Evolutionary conservation across 2,797 vertebrate species (phyloP).

Genomic region (Hybognathus amarus): DNA sequence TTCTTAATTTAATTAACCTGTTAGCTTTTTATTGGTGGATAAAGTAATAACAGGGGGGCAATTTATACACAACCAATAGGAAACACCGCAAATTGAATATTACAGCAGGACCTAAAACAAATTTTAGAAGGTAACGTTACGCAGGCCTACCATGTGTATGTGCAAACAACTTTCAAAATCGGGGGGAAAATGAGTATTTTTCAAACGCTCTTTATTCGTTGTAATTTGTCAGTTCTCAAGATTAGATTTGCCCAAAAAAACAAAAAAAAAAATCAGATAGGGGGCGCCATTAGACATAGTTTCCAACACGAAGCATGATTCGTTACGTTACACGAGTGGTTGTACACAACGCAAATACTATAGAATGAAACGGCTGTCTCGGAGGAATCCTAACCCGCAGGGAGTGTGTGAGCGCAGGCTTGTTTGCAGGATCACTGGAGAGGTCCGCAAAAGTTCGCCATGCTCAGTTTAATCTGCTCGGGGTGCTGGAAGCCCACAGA

Average conservation of each 20-base stretch:
- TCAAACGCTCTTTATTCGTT: neutral
- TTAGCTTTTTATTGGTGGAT: too few species aligned
- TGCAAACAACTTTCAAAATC: too few species aligned
- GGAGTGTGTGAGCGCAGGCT: conserved; percentile 39
- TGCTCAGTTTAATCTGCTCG: conserved; percentile 57
- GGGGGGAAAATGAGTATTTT: too few species aligned
- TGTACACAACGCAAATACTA: too few species aligned
- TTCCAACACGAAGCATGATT: neutral
- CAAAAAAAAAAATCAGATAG: neutral
- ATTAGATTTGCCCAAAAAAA: neutral
- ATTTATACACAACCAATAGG: too few species aligned
- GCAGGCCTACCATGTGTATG: neutral
- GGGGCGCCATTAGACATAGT: neutral
- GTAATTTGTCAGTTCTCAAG: too few species aligned
- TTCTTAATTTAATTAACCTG: too few species aligned
- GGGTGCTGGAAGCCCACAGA: neutral
- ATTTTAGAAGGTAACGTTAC: too few species aligned
- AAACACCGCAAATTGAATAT: too few species aligned
- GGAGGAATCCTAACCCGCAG: neutral
- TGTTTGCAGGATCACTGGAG: conserved; percentile 30
- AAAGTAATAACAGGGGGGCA: too few species aligned
- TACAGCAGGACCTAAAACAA: too few species aligned
- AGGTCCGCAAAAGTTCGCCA: conserved; percentile 41
- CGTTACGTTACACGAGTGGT: neutral
- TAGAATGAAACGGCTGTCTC: neutral